Evolutionary conservation across 2,113 vertebrate species (phyloP).

Genomic region (Eudyptes chrysolophus): DNA sequence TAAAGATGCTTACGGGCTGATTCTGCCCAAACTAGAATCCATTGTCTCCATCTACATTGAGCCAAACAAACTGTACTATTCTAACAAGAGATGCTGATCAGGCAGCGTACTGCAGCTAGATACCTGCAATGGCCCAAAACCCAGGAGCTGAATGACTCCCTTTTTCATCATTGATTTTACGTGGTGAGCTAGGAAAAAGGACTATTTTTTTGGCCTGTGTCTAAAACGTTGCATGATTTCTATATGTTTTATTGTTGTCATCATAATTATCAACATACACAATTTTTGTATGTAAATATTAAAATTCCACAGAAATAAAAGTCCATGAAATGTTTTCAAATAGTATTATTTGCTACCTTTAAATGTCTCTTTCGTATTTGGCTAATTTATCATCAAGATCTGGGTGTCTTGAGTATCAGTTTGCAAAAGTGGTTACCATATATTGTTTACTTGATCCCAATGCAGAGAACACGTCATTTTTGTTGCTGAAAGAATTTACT

Average conservation of each 20-base stretch:
- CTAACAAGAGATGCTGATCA: not conserved
- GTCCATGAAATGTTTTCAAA: not conserved
- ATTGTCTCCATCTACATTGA: not conserved
- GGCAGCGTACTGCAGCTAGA: not conserved
- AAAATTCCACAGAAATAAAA: not conserved
- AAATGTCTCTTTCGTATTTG: not conserved
- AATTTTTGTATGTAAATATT: not conserved
- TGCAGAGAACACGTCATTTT: not conserved
- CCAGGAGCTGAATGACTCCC: not conserved
- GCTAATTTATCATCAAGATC: not conserved
- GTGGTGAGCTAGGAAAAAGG: not conserved
- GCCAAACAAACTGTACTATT: not conserved
- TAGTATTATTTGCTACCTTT: not conserved
- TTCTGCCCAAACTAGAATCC: not conserved
- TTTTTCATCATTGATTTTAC: not conserved
- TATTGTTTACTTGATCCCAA: not conserved
- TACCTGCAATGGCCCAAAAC: not conserved
- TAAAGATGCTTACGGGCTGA: not conserved
- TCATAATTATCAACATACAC: not conserved
- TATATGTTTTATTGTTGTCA: not conserved
- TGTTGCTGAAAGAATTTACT: not conserved
- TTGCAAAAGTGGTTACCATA: not conserved
- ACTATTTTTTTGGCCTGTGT: not conserved
- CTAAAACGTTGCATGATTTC: not conserved
- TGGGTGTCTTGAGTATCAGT: not conserved